A percentile compares a stretch with the other conserved stretches of the same genome.
Evolutionary conservation across 2,797 vertebrate genomes (phyloP).

Genomic region (Etheostoma nigrum): DNA sequence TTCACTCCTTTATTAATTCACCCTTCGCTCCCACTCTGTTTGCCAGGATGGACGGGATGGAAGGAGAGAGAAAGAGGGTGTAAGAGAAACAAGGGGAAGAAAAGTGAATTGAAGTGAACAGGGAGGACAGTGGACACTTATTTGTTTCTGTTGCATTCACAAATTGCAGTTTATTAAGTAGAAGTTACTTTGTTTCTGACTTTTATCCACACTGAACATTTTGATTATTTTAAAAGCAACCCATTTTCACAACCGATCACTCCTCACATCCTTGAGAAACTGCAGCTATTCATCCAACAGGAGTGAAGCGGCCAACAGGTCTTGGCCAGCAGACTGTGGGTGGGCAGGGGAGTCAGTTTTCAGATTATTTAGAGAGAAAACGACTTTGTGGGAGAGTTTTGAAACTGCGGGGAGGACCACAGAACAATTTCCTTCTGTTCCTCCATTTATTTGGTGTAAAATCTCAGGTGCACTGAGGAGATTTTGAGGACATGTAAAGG

Average conservation of each 20-base stretch:
- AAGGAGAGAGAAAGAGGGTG: constrained; percentile 40
- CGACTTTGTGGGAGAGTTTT: constrained; percentile 28
- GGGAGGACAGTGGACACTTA: not conserved
- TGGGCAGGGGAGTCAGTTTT: constrained; percentile 38
- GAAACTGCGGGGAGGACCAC: constrained; percentile 11
- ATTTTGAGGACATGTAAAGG: not conserved
- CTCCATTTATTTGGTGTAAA: not conserved
- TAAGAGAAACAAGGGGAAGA: constrained; percentile 27
- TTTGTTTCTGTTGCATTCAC: not conserved
- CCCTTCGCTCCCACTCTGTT: constrained; percentile 71
- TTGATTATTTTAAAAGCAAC: constrained; percentile 15
- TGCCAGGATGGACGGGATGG: constrained; percentile 59
- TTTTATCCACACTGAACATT: not conserved
- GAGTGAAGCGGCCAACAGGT: constrained; percentile 31
- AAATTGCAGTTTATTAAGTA: not conserved
- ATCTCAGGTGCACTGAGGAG: not conserved
- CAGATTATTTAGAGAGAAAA: constrained; percentile 29
- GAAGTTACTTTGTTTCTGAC: not conserved
- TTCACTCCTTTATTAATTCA: constrained; percentile 83
- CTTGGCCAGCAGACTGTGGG: constrained; percentile 37
- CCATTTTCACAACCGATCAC: not conserved
- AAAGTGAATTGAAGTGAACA: constrained; percentile 38
- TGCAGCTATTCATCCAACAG: constrained; percentile 28
- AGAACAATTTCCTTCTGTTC: constrained; percentile 2
- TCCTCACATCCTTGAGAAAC: constrained; percentile 21